Evolutionary conservation across 53 echinoderm and acorn worm species (phyloP), one percentile per base, ranked within the genome.

Genomic region (Hippasteria phrygiana): DNA sequence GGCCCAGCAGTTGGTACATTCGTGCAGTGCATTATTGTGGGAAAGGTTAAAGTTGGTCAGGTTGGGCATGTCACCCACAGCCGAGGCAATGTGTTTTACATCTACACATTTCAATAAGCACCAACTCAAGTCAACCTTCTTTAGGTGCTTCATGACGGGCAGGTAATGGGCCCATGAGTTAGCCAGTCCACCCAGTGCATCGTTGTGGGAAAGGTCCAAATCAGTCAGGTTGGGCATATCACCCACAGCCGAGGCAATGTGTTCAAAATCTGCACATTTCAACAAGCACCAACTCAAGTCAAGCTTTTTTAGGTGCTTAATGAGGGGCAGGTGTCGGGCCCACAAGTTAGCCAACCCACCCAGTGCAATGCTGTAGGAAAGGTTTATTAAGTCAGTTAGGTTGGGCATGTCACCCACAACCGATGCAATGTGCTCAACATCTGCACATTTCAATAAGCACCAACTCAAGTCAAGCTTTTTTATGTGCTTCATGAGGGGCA

Each of bases 61-160:
- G 0, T 55, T 56, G 2, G 37, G 24, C 78, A 78, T 78, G 14
- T 56, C 27, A 33, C 78, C 32, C 1, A 78, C 10, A 40, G 55
- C n/a, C 13, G n/a, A 56, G n/a, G 59, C 78, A 37, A 78, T 78
- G 35, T 59, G 78, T 9, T 40, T 36, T 3, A 39, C 37, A 39
- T 78, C 78, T 37, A 6, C 10, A 55, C 36, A 26, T 36, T 54
- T 32, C 55, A 78, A 22, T 78, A 56, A 78, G 38, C 78, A 78
- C 7, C 35, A n/a, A 28, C 36, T 78, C 9, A 80, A 22, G 8
- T 64, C 16, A 4, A 80, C 43, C 7, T 22, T 63, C 80, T 39
- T 26, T 0, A 80, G 27, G 40, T 80, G 62, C 51, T 10, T 62
- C 80, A 80, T 63, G 40, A 16, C 63, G 1, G 12, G 45, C 4